Evolutionary conservation across 1,140 invertebrate species (phyloP).

Genomic region (Papilio polytes): DNA sequence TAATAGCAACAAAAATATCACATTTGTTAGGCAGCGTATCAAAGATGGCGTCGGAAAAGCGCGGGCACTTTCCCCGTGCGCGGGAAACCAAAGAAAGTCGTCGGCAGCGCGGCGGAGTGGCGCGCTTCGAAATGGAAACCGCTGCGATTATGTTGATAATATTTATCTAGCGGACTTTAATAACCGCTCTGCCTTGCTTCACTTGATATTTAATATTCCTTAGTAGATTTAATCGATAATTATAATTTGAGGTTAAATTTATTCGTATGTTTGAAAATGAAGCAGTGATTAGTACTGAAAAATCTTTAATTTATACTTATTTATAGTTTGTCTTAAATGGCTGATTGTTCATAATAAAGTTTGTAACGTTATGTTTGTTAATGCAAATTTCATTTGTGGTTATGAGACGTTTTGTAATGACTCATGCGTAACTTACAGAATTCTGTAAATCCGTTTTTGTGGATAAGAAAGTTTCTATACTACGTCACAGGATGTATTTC

Average conservation of each 20-base stretch:
- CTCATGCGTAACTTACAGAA: constrained; percentile 7
- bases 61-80: constrained; percentile 78
- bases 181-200: constrained; percentile 52
- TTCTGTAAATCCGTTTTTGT: background rate
- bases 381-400: constrained; percentile 47
- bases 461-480: background rate
- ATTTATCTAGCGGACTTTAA: constrained; percentile 69
- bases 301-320: background rate
- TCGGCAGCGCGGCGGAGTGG: constrained; percentile 31
- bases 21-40: constrained; percentile 47
- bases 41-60: constrained; percentile 82
- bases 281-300: background rate
- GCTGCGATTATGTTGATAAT: constrained; percentile 75
- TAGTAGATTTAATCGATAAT: background rate
- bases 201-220: constrained; percentile 13
- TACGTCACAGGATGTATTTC: background rate
- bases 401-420: constrained; percentile 49
- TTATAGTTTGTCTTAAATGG: constrained; percentile 19
- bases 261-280: too few relatives aligned
- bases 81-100: constrained; percentile 80
- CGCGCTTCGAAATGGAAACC: constrained; percentile 78
- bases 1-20: background rate
- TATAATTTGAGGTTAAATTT: background rate
- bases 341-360: background rate
- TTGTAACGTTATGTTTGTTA: constrained; percentile 35